phyloP scores from a whole-genome alignment of 2,797 vertebrate genomes.

The Rallus crepitans region DNA sequence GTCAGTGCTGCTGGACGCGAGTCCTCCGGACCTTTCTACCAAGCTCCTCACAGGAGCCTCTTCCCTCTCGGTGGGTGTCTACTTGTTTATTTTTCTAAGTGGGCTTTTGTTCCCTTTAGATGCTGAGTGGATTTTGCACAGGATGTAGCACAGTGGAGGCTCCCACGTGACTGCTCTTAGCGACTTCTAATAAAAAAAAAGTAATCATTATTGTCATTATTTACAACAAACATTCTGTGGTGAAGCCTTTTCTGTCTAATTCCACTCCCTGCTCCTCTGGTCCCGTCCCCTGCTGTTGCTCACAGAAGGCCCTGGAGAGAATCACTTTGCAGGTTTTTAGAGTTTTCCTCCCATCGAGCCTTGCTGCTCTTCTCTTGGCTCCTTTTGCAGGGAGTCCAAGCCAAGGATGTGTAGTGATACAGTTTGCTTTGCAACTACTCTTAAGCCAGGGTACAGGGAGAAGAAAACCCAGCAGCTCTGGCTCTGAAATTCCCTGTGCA shows the following conservation, averaged over 20 bases:
- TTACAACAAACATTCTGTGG: not conserved
- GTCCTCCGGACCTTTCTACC: not conserved
- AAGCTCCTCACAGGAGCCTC: not conserved
- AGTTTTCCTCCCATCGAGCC: not conserved
- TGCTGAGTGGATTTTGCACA: not conserved
- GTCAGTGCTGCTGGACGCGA: not conserved
- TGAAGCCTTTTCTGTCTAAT: not conserved
- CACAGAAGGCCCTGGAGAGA: not conserved
- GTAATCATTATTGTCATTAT: not conserved
- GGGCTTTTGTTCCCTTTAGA: not conserved
- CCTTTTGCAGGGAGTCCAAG: not conserved
- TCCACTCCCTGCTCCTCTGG: not conserved
- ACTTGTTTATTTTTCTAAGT: not conserved
- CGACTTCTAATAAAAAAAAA: not conserved
- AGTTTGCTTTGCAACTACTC: not conserved
- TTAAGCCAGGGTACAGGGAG: not conserved
- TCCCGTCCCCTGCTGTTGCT: not conserved
- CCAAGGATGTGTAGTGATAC: not conserved
- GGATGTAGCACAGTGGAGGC: not conserved
- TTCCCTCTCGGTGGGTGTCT: not conserved
- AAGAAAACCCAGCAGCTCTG: not conserved
- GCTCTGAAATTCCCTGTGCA: slow-evolving; percentile 9
- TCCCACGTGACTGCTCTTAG: not conserved
- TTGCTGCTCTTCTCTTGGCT: not conserved
- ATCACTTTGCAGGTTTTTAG: not conserved